phyloP scores from a whole-genome alignment of 2,113 vertebrate genomes.

The Chascanopsetta lugubris region DNA sequence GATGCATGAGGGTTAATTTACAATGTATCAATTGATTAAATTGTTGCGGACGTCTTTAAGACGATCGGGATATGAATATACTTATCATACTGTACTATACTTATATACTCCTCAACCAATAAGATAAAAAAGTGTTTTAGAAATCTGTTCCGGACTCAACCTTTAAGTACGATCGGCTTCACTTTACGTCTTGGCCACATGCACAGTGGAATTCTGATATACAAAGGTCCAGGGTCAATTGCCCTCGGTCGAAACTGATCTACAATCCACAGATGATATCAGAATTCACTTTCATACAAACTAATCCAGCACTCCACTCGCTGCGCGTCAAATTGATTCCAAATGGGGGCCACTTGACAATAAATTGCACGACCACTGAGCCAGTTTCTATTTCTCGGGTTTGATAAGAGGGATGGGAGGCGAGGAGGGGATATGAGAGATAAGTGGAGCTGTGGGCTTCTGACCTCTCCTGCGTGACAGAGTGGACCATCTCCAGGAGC shows the following conservation, averaged over 20 bases:
- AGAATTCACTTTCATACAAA: slow-evolving; percentile 4
- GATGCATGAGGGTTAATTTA: no score
- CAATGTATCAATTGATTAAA: no score
- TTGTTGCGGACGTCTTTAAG: no score
- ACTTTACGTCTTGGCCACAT: no score
- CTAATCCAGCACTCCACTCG: background rate
- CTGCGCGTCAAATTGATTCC: slow-evolving; percentile 11
- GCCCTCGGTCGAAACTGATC: background rate
- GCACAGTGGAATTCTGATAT: background rate
- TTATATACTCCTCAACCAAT: no score
- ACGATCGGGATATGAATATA: no score
- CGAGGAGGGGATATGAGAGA: background rate
- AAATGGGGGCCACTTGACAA: slow-evolving; percentile 36
- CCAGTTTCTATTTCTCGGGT: slow-evolving; percentile 24
- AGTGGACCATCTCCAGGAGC: slow-evolving; percentile 14
- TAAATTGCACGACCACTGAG: slow-evolving; percentile 31
- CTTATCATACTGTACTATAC: no score
- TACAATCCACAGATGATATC: background rate
- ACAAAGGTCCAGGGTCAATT: background rate
- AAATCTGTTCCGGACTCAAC: no score
- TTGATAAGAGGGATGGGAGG: background rate
- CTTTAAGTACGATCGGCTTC: no score
- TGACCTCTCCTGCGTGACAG: slow-evolving; percentile 4
- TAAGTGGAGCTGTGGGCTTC: background rate
- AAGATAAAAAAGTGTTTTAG: no score